phyloP scores from a whole-genome alignment of 2,113 vertebrate species.

The Todiramphus chloris region DNA sequence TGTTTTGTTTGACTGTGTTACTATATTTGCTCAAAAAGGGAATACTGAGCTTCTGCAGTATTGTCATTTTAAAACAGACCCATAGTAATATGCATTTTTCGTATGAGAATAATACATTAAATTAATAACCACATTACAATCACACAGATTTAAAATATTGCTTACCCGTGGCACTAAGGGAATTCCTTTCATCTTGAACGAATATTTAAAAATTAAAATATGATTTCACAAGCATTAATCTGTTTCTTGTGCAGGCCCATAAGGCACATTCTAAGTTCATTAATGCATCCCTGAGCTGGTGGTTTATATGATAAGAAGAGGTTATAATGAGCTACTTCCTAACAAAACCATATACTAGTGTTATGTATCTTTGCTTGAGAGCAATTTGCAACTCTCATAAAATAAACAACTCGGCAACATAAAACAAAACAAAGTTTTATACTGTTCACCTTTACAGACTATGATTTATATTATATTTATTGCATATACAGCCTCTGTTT shows the following conservation, averaged over 20 bases:
- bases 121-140: slow-evolving; percentile 68
- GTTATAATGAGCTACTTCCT: slow-evolving; percentile 54
- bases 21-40: neutral
- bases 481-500: neutral
- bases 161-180: slow-evolving; percentile 33
- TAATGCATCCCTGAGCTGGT: slow-evolving; percentile 40
- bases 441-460: neutral
- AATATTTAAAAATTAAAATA: slow-evolving; percentile 72
- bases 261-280: slow-evolving; percentile 43
- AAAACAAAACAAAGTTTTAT: neutral
- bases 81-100: slow-evolving; percentile 1
- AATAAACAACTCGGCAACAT: slow-evolving; percentile 20
- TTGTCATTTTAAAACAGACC: slow-evolving; percentile 34
- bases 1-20: neutral
- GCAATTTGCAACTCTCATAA: slow-evolving; percentile 46
- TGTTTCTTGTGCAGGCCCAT: slow-evolving; percentile 41
- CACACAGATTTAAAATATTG: slow-evolving; percentile 59
- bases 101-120: slow-evolving; percentile 68
- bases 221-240: slow-evolving; percentile 57
- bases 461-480: neutral
- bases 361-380: slow-evolving; percentile 40
- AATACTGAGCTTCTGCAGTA: neutral
- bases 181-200: slow-evolving; percentile 41
- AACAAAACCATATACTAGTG: slow-evolving; percentile 56
- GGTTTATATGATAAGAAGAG: slow-evolving; percentile 47